Evolutionary conservation across 2,113 vertebrate species (phyloP).

Genomic region (Periophthalmodon schlosseri): DNA sequence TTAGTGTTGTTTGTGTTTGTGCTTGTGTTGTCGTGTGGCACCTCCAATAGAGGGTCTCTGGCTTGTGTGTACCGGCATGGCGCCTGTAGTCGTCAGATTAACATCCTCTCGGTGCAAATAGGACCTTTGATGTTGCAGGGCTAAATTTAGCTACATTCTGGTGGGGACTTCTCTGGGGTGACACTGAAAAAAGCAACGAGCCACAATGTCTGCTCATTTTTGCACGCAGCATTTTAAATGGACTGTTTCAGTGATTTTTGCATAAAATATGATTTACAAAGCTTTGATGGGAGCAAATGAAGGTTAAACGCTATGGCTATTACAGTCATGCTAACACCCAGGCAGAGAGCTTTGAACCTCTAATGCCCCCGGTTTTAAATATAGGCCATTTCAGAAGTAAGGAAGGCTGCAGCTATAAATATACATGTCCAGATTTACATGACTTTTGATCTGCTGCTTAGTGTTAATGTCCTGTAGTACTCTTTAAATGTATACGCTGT

Average conservation of each 20-base stretch:
- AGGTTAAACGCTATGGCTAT: conserved; percentile 28
- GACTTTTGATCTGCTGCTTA: conserved; percentile 11
- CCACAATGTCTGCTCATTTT: conserved; percentile 43
- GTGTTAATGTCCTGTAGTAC: background rate
- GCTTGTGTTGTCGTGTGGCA: conserved; percentile 21
- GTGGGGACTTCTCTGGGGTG: conserved; percentile 51
- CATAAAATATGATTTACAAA: conserved; percentile 18
- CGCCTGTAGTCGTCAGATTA: conserved; percentile 57
- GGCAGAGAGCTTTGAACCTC: conserved; percentile 1
- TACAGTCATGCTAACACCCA: conserved; percentile 1
- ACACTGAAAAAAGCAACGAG: conserved; percentile 48
- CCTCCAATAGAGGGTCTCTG: conserved; percentile 30
- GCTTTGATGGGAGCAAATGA: conserved; percentile 14
- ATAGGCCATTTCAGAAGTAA: conserved; percentile 15
- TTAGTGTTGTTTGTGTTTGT: background rate
- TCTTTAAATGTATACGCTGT: too few species aligned
- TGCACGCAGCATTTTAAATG: conserved; percentile 27
- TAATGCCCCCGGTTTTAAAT: conserved; percentile 34
- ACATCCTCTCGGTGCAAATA: conserved; percentile 57
- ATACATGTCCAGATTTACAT: conserved; percentile 2
- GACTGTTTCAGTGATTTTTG: conserved; percentile 36
- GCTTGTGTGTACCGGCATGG: conserved; percentile 48
- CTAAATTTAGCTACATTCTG: conserved; percentile 69
- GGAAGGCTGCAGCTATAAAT: conserved; percentile 28
- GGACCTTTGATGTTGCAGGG: conserved; percentile 65